These are phyloP conservation scores for Caligus rogercresseyi DNA, from an alignment of 1,140 invertebrate genomes.

Conservation along the genomic window DNA sequence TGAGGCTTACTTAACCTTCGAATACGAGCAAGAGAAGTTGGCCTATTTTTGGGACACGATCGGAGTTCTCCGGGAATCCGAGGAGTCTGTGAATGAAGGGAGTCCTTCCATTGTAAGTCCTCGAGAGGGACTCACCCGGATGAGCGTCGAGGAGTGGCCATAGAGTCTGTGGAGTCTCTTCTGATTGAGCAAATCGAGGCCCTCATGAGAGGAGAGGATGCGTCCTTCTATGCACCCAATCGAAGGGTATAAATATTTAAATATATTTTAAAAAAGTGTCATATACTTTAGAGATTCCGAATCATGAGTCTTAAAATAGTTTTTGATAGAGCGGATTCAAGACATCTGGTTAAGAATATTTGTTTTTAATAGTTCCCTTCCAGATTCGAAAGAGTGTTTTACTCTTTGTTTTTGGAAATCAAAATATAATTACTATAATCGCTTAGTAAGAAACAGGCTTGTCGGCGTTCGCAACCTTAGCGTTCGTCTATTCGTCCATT, in stretches of 20 bases:
- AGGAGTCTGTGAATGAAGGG: not conserved
- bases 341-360: too few relatives aligned
- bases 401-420: too few relatives aligned
- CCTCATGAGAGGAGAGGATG: not conserved
- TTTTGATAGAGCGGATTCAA: too few relatives aligned
- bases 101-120: not conserved
- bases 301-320: too few relatives aligned
- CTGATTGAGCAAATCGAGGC: not conserved
- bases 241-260: not conserved
- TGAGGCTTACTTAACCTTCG: not conserved
- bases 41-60: not conserved
- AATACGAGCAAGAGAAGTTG: not conserved
- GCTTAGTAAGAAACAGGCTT: too few relatives aligned
- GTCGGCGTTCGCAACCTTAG: too few relatives aligned
- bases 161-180: not conserved
- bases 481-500: too few relatives aligned
- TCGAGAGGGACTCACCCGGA: not conserved
- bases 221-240: not conserved
- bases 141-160: not conserved
- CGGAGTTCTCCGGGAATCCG: not conserved
- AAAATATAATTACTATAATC: too few relatives aligned
- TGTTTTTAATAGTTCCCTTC: too few relatives aligned
- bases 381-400: too few relatives aligned
- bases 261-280: not conserved
- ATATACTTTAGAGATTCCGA: too few relatives aligned